Evolutionary conservation across 2,797 vertebrate species (phyloP).

Genomic region (Emydoidea blandingii): DNA sequence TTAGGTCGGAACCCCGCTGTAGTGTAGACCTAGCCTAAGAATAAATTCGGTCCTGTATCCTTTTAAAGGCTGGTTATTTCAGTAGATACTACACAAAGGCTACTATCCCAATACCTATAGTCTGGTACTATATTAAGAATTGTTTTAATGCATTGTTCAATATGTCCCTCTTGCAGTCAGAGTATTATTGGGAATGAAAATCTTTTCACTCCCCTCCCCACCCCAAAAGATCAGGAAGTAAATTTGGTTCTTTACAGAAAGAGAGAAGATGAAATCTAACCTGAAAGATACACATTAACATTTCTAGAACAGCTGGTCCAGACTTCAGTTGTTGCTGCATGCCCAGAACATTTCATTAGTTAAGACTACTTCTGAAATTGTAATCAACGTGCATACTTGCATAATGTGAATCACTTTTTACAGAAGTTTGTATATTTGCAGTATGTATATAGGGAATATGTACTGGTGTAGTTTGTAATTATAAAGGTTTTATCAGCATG

Average conservation of each 20-base stretch:
- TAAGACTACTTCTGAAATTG: slow-evolving; percentile 23
- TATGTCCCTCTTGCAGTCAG: not conserved
- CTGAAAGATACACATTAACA: slow-evolving; percentile 26
- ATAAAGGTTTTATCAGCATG: slow-evolving; percentile 9
- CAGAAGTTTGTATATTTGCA: not conserved
- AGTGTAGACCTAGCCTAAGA: no score
- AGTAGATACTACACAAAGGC: not conserved
- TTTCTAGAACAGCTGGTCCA: slow-evolving; percentile 27
- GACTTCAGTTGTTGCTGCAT: slow-evolving; percentile 6
- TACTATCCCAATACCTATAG: not conserved
- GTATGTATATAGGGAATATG: not conserved
- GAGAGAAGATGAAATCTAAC: not conserved
- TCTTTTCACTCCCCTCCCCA: not conserved
- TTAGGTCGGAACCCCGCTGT: no score
- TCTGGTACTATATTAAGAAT: not conserved
- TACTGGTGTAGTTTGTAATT: not conserved
- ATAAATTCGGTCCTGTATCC: not conserved
- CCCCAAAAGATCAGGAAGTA: not conserved
- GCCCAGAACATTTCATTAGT: not conserved
- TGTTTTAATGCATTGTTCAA: not conserved
- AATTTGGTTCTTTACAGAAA: slow-evolving; percentile 4
- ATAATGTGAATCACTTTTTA: not conserved
- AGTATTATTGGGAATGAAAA: slow-evolving; percentile 24
- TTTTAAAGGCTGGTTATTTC: not conserved
- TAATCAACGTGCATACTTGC: slow-evolving; percentile 10